phyloP scores from a whole-genome alignment of 1,140 invertebrate species.

The Lucilia cuprina region DNA sequence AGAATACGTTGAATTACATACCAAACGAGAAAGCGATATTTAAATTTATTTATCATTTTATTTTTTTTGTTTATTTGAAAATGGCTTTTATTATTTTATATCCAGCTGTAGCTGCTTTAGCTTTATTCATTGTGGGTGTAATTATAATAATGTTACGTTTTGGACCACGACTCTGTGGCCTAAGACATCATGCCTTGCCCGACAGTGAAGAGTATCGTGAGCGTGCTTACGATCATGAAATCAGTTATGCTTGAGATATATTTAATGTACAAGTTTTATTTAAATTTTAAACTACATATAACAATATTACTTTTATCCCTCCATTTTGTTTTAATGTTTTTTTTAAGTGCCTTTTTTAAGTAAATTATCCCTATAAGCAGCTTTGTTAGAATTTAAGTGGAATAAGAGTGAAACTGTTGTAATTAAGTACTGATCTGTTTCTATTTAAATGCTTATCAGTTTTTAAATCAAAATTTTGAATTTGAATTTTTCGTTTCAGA shows the following conservation, averaged over 20 bases:
- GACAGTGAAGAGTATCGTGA: constrained; percentile 68
- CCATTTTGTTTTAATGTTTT: no score
- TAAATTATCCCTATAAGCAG: no score
- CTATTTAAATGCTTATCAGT: no score
- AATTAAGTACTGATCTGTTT: no score
- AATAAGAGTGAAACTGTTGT: no score
- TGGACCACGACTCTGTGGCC: constrained; percentile 72
- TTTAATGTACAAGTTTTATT: background rate
- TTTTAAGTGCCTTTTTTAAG: no score
- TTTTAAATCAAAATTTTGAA: no score
- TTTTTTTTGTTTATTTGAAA: background rate
- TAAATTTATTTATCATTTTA: constrained; percentile 65
- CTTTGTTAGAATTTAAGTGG: no score
- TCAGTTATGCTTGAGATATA: constrained; percentile 64
- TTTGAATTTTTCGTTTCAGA: no score
- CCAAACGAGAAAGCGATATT: constrained; percentile 81
- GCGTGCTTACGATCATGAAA: constrained; percentile 70
- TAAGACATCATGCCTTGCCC: constrained; percentile 71
- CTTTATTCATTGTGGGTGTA: constrained; percentile 75
- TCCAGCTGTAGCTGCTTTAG: constrained; percentile 75
- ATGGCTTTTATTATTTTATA: constrained; percentile 77
- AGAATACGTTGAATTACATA: constrained; percentile 76
- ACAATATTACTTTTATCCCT: no score
- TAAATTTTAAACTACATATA: no score
- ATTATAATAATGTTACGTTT: constrained; percentile 78